Evolutionary conservation across 2,888 invertebrate genomes (phyloP), one percentile per base, ranked within the genome.

Genomic region (Sthenelais limicola): DNA sequence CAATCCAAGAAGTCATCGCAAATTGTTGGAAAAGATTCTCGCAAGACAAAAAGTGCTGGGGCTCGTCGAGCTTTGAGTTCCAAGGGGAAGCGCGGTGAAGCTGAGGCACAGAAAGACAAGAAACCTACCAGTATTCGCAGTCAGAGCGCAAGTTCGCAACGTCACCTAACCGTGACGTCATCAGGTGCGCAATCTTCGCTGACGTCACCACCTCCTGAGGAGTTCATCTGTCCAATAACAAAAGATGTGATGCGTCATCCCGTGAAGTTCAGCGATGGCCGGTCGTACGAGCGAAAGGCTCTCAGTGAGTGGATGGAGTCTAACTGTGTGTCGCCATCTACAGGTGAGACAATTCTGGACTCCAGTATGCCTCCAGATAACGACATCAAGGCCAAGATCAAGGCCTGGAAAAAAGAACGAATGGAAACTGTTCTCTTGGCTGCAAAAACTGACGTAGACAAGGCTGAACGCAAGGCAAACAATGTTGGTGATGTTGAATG

Each of bases 141-240:
- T 12, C 43, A 35, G n/a, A 62, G 35, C 24, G 35, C 62, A 9
- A 4, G 21, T 5, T 62, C 62, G 9, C 15, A 26, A 21, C 9
- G 43, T 9, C 3, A 21, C 21, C 38, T 35, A 38, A 62, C 9
- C 15, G 15, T 28, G n/a, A 35, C 62, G 1, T 38, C 35, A 9
- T 12, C 38, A 1, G 35, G n/a, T 2, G 18, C 12, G 9, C 43
- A 18, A 18, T n/a, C 9, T n/a, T n/a, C n/a, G 5, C 62, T 38
- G 21, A 62, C 35, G 21, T n/a, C 62, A 18, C 12, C 62, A 18
- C 62, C 62, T 9, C 62, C 62, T 9, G 24, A 18, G 3, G 62
- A 62, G 38, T 38, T 62, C 5, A 35, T 38, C 35, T 62, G 62
- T 21, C 62, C 62, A n/a, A 35, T 62, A 24, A 62, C 62, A 5